These are phyloP conservation scores for Druceiella hillmani DNA, from an alignment of 2,888 invertebrate genomes.

Conservation along the genomic window DNA sequence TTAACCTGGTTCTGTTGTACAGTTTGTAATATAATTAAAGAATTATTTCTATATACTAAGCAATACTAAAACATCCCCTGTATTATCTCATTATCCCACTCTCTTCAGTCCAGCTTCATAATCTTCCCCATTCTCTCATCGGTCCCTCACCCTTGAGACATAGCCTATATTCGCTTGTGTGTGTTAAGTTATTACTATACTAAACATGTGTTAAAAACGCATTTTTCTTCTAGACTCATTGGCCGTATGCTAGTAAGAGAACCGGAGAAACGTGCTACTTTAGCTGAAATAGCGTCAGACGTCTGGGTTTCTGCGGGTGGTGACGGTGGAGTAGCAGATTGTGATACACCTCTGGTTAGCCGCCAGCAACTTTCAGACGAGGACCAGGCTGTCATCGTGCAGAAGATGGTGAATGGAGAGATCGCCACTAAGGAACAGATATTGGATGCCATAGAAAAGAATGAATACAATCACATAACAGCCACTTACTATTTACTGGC, in stretches of 20 bases:
- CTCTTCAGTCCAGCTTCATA: no score
- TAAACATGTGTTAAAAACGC: no score
- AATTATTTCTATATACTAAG: no score
- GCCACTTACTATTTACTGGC: slow-evolving; percentile 97
- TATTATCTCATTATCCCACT: no score
- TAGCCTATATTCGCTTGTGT: no score
- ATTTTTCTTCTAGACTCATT: slow-evolving; percentile 61
- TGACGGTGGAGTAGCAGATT: slow-evolving; percentile 50
- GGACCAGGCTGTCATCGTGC: slow-evolving; percentile 86
- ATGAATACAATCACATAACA: slow-evolving; percentile 97
- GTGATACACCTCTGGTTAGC: slow-evolving; percentile 76
- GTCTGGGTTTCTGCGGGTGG: slow-evolving; percentile 71
- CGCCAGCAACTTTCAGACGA: slow-evolving; percentile 87
- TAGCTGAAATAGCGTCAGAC: slow-evolving; percentile 83
- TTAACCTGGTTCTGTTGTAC: no score
- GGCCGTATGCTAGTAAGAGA: slow-evolving; percentile 90
- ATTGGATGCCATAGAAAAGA: slow-evolving; percentile 85
- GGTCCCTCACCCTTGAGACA: no score
- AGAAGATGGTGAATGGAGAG: slow-evolving; percentile 93
- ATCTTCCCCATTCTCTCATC: no score
- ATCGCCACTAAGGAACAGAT: slow-evolving; percentile 95
- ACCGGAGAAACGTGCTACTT: slow-evolving; percentile 83
- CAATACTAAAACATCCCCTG: no score
- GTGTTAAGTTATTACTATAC: no score
- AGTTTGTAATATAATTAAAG: no score